Evolutionary conservation across 2,888 invertebrate species (phyloP).

Genomic region (Nysson spinosus): DNA sequence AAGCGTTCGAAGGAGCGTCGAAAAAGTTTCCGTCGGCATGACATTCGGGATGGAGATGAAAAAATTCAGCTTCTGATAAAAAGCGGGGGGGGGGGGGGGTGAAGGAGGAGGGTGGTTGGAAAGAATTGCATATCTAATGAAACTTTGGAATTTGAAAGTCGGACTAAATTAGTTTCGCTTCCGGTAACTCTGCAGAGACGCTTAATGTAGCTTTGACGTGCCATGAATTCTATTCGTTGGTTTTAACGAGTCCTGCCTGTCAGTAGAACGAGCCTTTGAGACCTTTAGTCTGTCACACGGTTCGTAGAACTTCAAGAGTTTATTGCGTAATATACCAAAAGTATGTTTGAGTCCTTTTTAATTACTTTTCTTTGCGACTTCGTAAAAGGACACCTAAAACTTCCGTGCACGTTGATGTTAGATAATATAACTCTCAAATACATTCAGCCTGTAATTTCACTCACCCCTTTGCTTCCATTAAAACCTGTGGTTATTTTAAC

Average conservation of each 20-base stretch:
- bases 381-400: too few species aligned
- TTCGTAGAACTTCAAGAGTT: neutral
- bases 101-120: neutral
- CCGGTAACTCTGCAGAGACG: slow-evolving; percentile 1
- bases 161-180: slow-evolving; percentile 37
- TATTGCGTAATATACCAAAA: too few species aligned
- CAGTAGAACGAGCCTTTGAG: slow-evolving; percentile 19
- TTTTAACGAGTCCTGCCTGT: slow-evolving; percentile 36
- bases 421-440: too few species aligned
- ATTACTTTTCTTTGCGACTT: too few species aligned
- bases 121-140: slow-evolving; percentile 26
- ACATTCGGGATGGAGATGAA: neutral
- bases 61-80: neutral
- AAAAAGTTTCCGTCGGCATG: neutral
- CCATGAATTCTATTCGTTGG: slow-evolving; percentile 28
- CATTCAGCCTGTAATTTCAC: too few species aligned
- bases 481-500: too few species aligned
- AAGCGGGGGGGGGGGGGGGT: too few species aligned
- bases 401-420: too few species aligned
- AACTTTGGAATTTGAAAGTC: slow-evolving; percentile 35
- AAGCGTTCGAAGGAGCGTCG: slow-evolving; percentile 2
- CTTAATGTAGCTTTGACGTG: slow-evolving; percentile 32
- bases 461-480: too few species aligned
- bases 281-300: neutral
- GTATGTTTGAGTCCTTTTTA: too few species aligned